Evolutionary conservation across 2,888 invertebrate genomes (phyloP).

Genomic region (Ecliptopera silaceata): DNA sequence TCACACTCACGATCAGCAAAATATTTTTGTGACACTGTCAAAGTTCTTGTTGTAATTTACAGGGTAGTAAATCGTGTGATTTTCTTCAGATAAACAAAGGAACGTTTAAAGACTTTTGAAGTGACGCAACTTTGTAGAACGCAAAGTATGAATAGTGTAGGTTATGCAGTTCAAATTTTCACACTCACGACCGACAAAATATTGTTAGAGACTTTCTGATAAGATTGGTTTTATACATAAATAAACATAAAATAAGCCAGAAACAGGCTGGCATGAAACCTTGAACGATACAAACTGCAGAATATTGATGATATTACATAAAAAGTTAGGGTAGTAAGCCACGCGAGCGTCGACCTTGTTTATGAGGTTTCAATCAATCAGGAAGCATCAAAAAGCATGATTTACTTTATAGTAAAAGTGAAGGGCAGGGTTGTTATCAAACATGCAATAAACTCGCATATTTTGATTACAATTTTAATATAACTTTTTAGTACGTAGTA

Average conservation of each 20-base stretch:
- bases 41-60: too few species aligned
- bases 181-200: neutral
- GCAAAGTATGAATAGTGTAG: neutral
- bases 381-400: conserved; percentile 52
- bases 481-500: too few species aligned
- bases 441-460: conserved; percentile 2
- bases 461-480: too few species aligned
- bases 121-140: neutral
- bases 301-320: conserved; percentile 27
- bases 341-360: conserved; percentile 48
- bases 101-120: too few species aligned
- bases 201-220: neutral
- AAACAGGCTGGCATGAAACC: conserved; percentile 18
- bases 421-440: conserved; percentile 18
- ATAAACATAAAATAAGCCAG: conserved; percentile 5
- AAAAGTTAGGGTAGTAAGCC: conserved; percentile 41
- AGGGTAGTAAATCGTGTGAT: too few species aligned
- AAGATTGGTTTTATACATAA: neutral
- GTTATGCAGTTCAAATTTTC: neutral
- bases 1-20: neutral
- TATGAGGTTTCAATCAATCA: conserved; percentile 63
- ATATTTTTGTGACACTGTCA: too few species aligned
- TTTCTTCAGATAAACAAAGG: too few species aligned
- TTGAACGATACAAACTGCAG: conserved; percentile 23
- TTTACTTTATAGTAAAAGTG: conserved; percentile 18